A percentile compares a stretch with the other conserved stretches of the same genome.
phyloP scores from a whole-genome alignment of 1,140 invertebrate genomes.

The Brachionus rotundiformis region DNA sequence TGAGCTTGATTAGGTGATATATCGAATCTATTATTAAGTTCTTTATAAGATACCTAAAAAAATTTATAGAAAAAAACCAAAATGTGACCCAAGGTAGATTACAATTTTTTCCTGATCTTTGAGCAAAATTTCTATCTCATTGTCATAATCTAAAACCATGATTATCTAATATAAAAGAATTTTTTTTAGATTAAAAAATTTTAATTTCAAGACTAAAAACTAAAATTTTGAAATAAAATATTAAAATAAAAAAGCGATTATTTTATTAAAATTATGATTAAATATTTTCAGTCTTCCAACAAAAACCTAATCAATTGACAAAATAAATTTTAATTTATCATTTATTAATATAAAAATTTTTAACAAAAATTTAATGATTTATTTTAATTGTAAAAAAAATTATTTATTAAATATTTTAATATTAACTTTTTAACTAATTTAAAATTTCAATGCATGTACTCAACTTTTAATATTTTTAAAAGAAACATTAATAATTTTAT shows the following conservation, averaged over 20 bases:
- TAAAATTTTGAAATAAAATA: no score
- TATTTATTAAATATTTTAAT: no score
- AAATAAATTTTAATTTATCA: not conserved
- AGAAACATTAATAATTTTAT: no score
- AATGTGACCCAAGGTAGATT: not conserved
- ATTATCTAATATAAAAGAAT: not conserved
- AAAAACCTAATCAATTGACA: not conserved
- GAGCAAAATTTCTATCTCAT: constrained; percentile 5
- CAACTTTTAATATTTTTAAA: no score
- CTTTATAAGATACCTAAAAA: constrained; percentile 19
- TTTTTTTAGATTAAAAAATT: no score
- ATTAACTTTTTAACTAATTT: no score
- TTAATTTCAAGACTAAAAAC: no score
- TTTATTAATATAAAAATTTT: not conserved
- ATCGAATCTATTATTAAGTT: constrained; percentile 20
- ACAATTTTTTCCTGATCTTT: constrained; percentile 39
- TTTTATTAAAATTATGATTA: no score
- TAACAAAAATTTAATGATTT: not conserved
- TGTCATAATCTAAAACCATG: constrained; percentile 23
- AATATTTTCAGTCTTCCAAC: no score
- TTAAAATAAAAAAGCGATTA: no score
- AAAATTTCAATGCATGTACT: not conserved
- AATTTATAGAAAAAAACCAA: not conserved
- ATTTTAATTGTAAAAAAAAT: no score
- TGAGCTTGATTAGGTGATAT: not conserved